Base-by-base conservation (phyloP, 1,140 invertebrate genomes). In the Bombus consobrinus region DNA sequence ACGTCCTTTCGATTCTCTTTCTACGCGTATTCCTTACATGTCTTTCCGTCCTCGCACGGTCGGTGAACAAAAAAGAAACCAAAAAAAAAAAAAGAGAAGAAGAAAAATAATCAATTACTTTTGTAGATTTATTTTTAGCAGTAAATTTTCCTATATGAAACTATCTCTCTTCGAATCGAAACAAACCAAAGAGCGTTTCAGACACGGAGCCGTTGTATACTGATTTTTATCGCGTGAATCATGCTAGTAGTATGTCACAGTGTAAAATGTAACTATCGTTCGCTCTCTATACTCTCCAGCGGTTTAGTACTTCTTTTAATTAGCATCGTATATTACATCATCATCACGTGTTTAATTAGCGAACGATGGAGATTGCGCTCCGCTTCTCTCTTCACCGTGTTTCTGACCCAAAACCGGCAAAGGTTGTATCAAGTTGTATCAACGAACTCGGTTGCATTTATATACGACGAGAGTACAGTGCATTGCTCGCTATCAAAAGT, bases 91-190 rank as follows among this genome's bases (percentile, higher is more conserved):
- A n/a, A 59, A 37, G 22, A 32, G 25, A 32, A 28, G 47, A 22
- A 12, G 22, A 75, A 37, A 77, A 59, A 77, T 62, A 47, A 83
- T 77, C 59, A 57, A 85, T 82, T 87, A 87, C 85, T 87, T 82
- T 87, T 82, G 69, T 89, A 89, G 69, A 82, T 79, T 89, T 80
- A 81, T 90, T 90, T 89, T 81, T 84, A 89, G 59, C 69, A 28
- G 34, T 72, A 75, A 90, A 41, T 80, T 74, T 86, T 82, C 76
- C 62, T 79, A 66, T 43, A 47, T 25, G 39, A 79, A 66, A 66
- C 41, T 68, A 78, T 39, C 25, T 53, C 47, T 77, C 22, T 25
- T 84, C 34, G 22, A 83, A 39, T 25, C 73, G n/a, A 68, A 32
- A 39, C 41, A 32, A 71, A 37, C 15, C 47, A 47, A 73, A 66